Percentiles rank a stretch among this genome's conserved stretches.
phyloP scores from a whole-genome alignment of 2,888 invertebrate species.

The Cephus spinipes region DNA sequence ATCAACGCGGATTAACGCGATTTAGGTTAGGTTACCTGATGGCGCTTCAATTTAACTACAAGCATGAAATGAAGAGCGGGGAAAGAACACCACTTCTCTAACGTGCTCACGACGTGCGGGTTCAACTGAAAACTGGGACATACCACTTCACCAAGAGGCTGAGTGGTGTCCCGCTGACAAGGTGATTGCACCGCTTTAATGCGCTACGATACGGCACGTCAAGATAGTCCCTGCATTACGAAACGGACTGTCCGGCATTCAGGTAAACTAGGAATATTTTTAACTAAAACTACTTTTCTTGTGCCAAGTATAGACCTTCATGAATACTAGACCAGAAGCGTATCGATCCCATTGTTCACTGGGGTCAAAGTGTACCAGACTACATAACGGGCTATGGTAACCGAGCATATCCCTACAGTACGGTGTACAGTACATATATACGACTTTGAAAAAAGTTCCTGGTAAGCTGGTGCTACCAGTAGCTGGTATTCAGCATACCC shows the following conservation, averaged over 20 bases:
- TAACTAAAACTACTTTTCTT: neutral
- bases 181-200: slow-evolving; percentile 8
- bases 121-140: slow-evolving; percentile 7
- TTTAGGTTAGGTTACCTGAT: neutral
- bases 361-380: neutral
- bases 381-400: neutral
- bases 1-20: neutral
- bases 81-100: neutral
- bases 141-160: neutral
- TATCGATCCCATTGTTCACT: neutral
- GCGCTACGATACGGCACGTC: slow-evolving; percentile 2
- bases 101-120: neutral
- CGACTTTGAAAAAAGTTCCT: neutral
- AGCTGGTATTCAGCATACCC: neutral
- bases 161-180: slow-evolving; percentile 8
- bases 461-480: neutral
- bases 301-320: neutral
- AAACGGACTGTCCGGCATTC: neutral
- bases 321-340: neutral
- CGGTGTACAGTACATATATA: neutral
- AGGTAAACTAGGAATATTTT: neutral
- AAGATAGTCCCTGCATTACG: neutral
- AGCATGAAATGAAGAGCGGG: neutral
- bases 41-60: neutral
- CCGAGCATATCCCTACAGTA: neutral